phyloP scores from a whole-genome alignment of 2,797 vertebrate species.

The Astyanax mexicanus region DNA sequence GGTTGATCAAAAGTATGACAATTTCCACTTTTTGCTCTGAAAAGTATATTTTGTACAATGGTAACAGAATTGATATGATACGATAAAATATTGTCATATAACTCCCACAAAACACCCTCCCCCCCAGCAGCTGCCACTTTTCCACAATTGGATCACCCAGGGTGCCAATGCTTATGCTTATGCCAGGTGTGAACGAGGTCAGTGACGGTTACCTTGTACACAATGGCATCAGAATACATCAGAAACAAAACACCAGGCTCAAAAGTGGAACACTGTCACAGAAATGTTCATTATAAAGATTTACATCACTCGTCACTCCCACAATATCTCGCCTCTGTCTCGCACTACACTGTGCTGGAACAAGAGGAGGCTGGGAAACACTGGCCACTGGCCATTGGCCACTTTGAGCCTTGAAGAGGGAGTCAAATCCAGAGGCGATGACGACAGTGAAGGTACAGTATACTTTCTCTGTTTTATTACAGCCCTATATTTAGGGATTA shows the following conservation, averaged over 20 bases:
- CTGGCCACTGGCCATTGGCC: background rate
- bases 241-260: conserved; percentile 38
- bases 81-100: too few species aligned
- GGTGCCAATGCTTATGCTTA: too few species aligned
- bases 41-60: too few species aligned
- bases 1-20: too few species aligned
- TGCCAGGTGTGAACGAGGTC: too few species aligned
- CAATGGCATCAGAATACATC: conserved; percentile 34
- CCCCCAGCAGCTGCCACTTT: too few species aligned
- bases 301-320: conserved; percentile 5
- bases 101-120: too few species aligned
- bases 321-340: background rate
- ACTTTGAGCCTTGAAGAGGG: conserved; percentile 1
- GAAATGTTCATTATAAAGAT: conserved; percentile 3
- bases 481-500: conserved; percentile 35
- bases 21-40: too few species aligned
- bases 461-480: conserved; percentile 2
- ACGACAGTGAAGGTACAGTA: conserved; percentile 1
- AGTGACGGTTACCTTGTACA: conserved; percentile 37
- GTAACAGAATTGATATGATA: too few species aligned
- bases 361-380: background rate
- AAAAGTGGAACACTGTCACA: background rate
- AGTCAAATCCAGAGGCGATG: conserved; percentile 33
- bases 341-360: background rate
- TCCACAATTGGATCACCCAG: too few species aligned